Percentiles rank a stretch among this genome's conserved stretches.
phyloP scores from a whole-genome alignment of 2,888 invertebrate genomes.

The Sinodicranocentrus sp. region DNA sequence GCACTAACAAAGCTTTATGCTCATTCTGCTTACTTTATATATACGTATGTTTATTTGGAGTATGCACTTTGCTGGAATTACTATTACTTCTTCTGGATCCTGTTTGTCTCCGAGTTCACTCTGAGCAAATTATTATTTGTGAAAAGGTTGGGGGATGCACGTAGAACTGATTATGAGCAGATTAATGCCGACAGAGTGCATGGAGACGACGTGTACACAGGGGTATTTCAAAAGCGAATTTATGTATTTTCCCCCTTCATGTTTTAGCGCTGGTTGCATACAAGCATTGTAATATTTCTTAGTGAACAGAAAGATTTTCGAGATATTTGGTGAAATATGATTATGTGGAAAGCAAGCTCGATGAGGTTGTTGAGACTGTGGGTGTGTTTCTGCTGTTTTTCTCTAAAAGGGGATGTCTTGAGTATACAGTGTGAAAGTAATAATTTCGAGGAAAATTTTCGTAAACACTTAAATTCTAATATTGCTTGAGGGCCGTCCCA shows the following conservation, averaged over 20 bases:
- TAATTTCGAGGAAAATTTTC: no score
- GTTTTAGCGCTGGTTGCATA: neutral
- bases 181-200: slow-evolving; percentile 1
- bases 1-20: no score
- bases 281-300: no score
- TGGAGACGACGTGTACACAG: neutral
- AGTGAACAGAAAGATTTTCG: neutral
- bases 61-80: no score
- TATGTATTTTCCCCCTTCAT: neutral
- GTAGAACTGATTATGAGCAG: neutral
- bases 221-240: neutral
- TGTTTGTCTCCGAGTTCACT: neutral
- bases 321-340: neutral
- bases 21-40: no score
- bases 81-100: no score
- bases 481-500: neutral
- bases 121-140: neutral
- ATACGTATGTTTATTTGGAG: no score
- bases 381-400: no score
- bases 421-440: no score
- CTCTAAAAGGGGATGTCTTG: no score
- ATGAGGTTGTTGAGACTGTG: no score
- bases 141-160: slow-evolving; percentile 5
- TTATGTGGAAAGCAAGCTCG: neutral
- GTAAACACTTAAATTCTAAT: no score